Evolutionary conservation across 2,113 vertebrate species (phyloP), one percentile per base, ranked within the genome.

Genomic region (Gymnorhina tibicen): DNA sequence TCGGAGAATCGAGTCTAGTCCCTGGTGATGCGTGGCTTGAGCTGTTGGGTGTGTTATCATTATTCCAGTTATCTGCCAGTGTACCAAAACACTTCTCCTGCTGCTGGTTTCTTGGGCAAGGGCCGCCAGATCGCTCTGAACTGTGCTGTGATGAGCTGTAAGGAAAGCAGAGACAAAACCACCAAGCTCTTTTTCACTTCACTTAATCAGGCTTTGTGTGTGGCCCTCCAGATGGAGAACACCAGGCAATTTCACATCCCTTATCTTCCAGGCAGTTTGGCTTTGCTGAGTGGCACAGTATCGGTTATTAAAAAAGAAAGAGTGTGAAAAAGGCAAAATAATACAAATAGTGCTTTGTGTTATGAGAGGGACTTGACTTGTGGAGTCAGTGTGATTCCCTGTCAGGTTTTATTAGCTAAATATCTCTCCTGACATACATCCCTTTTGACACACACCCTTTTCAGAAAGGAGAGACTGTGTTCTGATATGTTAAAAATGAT

Each of bases 381-480:
- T 24, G 33, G 63, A 94, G 41, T 70, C 42, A 47, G 0, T 67
- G 75, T 39, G 35, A 46, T 93, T 77, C 46, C 63, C 33, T 80
- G 76, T 33, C 76, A 26, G 83, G 52, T 59, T 95, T 93, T 74
- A 32, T 93, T 89, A 84, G 42, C 77, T 90, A 55, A 66, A 70
- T 78, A 39, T 16, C 37, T 90, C 58, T 82, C 32, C 35, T 72
- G 81, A 64, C 53, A 76, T 10, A 2, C 7, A 81, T 56, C 50
- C 56, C 50, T 92, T 88, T 46, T 66, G 67, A 74, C 41, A 69
- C 17, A 50, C 32, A n/a, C 23, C 46, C 28, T 47, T 80, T 62
- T 37, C 19, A 33, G 5, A 53, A 23, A 77, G 41, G n/a, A 79
- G 35, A 68, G 27, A 16, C 49, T 18, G 4, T 52, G 22, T 60